Evolutionary conservation across 2,797 vertebrate genomes (phyloP).

Genomic region (Sphaeramia orbicularis): DNA sequence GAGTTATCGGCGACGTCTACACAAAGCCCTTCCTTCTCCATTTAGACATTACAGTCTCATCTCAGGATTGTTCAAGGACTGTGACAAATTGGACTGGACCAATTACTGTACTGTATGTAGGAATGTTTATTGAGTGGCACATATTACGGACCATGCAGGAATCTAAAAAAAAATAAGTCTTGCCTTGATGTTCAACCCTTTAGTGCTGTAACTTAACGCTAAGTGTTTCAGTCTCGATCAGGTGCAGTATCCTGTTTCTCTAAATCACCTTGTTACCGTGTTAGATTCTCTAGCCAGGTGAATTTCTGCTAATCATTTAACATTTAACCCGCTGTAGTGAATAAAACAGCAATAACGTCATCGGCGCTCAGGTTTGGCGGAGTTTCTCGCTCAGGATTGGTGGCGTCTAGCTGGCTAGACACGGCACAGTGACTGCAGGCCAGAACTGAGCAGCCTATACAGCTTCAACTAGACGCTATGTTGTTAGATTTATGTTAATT

Average conservation of each 20-base stretch:
- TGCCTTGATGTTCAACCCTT: slow-evolving; percentile 72
- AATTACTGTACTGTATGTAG: slow-evolving; percentile 60
- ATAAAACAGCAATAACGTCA: slow-evolving; percentile 79
- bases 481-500: slow-evolving; percentile 64
- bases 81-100: slow-evolving; percentile 75
- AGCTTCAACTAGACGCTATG: slow-evolving; percentile 51
- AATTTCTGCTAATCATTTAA: slow-evolving; percentile 29
- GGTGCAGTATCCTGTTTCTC: slow-evolving; percentile 81
- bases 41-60: slow-evolving; percentile 75
- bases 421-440: slow-evolving; percentile 50
- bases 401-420: slow-evolving; percentile 85
- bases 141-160: slow-evolving; percentile 66
- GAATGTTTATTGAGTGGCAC: slow-evolving; percentile 64
- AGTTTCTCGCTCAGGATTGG: slow-evolving; percentile 65
- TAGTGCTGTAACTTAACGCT: slow-evolving; percentile 55
- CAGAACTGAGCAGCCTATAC: slow-evolving; percentile 42
- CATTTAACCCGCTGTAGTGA: slow-evolving; percentile 54
- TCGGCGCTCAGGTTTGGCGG: slow-evolving; percentile 66
- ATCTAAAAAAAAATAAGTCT: slow-evolving; percentile 47
- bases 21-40: slow-evolving; percentile 52
- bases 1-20: slow-evolving; percentile 46
- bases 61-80: slow-evolving; percentile 81
- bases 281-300: slow-evolving; percentile 63
- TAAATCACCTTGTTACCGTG: slow-evolving; percentile 31
- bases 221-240: slow-evolving; percentile 59